These are phyloP conservation scores for Neoascia interrupta DNA, from an alignment of 2,888 invertebrate genomes.

Conservation along the genomic window DNA sequence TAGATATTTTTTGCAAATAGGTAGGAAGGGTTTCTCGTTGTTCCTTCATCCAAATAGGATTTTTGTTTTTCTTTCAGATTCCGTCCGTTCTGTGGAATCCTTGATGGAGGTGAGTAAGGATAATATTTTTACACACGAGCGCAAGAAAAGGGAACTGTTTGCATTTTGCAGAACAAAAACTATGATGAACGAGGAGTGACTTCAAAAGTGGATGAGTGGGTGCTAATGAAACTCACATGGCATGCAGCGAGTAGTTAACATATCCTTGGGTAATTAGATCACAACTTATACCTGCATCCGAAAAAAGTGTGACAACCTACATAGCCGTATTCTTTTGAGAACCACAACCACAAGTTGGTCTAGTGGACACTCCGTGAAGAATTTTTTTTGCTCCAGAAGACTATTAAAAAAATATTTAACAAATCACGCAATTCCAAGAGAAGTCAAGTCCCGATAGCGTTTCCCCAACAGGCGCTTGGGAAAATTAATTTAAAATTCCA, in stretches of 20 bases:
- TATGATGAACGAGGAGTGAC: conserved; percentile 6
- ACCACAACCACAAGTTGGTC: no score
- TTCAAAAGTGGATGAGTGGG: conserved; percentile 48
- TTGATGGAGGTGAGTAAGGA: conserved; percentile 32
- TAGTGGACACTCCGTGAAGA: no score
- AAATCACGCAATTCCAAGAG: conserved; percentile 62
- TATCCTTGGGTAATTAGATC: no score
- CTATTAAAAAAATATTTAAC: background rate
- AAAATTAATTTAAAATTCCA: conserved; percentile 67
- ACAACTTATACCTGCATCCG: no score
- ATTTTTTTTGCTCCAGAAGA: background rate
- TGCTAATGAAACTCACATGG: conserved; percentile 50
- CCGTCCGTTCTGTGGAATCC: conserved; percentile 42
- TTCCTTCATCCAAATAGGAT: no score
- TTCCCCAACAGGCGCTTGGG: conserved; percentile 54
- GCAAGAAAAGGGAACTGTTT: conserved; percentile 1
- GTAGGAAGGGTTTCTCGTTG: conserved; percentile 52
- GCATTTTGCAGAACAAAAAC: conserved; percentile 16
- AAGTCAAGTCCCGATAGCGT: conserved; percentile 19
- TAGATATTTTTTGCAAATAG: conserved; percentile 21
- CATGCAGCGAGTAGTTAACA: no score
- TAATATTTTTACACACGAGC: conserved; percentile 46
- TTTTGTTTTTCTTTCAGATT: conserved; percentile 53
- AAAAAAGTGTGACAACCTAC: no score
- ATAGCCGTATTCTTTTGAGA: no score